Percentiles rank a stretch among this genome's conserved stretches.
Evolutionary conservation across 1,140 invertebrate species (phyloP).

Genomic region (Conus betulinus): DNA sequence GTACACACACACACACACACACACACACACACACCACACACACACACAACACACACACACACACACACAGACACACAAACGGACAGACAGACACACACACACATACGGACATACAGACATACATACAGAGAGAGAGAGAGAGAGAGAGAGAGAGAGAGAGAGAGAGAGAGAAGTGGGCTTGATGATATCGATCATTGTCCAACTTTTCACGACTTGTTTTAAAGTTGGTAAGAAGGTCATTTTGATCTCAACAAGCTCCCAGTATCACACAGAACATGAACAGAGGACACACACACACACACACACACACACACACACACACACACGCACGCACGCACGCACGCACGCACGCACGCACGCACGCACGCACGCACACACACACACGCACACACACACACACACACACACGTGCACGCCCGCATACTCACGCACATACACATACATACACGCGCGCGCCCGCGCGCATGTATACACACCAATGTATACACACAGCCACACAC

Average conservation of each 20-base stretch:
- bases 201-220: neutral
- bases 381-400: neutral
- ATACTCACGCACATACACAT: neutral
- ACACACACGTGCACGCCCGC: neutral
- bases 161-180: neutral
- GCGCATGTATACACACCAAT: neutral
- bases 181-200: too few relatives aligned
- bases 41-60: neutral
- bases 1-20: conserved; percentile 8
- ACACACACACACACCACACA: neutral
- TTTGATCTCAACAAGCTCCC: neutral
- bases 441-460: neutral
- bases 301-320: conserved; percentile 18
- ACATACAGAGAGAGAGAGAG: neutral
- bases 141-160: neutral
- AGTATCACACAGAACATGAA: neutral
- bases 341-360: conserved; percentile 5
- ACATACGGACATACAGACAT: neutral
- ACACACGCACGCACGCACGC: conserved; percentile 5
- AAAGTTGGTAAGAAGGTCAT: neutral
- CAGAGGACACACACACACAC: neutral
- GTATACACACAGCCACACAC: neutral
- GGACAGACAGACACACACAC: neutral
- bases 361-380: conserved; percentile 16
- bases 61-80: neutral